Evolutionary conservation across 64 coral and sea anemone genomes (phyloP), one percentile per base, ranked within the genome.

Genomic region (Actinia tenebrosa): DNA sequence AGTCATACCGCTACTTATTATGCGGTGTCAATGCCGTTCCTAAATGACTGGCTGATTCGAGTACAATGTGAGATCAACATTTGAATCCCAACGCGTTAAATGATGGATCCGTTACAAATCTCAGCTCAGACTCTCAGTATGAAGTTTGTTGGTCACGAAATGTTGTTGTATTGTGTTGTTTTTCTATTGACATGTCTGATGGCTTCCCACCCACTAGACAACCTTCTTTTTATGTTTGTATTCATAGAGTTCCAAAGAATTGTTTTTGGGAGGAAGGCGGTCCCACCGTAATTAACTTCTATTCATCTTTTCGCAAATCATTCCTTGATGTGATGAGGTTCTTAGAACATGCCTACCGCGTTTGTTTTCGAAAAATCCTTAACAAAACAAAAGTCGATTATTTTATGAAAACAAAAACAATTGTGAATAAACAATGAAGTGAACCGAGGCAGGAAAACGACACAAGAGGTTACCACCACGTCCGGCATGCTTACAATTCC

Each of bases 131-230:
- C 23, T 75, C 69, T 10, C 69, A 75, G 27, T 26, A 30, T 43
- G 69, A 30, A 42, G n/a, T 81, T 37, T 81, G 79, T 13, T 50
- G 22, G 79, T 81, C 79, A 81, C 79, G 79, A 81, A 81, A 81
- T 75, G n/a, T 15, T 75, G 69, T 75, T 75, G 69, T 75, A 3
- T 19, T 66, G 17, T 19, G 15, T 66, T 16, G 19, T 30, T 30
- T 69, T 69, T 69, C 64, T 69, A 10, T 26, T 75, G 26, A 53
- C 27, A 46, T 52, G 46, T 81, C 18, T 79, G 77, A 81, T 81
- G 43, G 17, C 44, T 81, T 81, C 79, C 77, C 45, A 22, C 79
- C 79, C 79, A 53, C 50, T 18, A 4, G 44, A 17, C 79, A 15
- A 15, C 45, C 44, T 50, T 22, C 79, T 53, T 81, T 81, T 81